phyloP scores from a whole-genome alignment of 2,888 invertebrate genomes.

The Luffia ferchaultella region DNA sequence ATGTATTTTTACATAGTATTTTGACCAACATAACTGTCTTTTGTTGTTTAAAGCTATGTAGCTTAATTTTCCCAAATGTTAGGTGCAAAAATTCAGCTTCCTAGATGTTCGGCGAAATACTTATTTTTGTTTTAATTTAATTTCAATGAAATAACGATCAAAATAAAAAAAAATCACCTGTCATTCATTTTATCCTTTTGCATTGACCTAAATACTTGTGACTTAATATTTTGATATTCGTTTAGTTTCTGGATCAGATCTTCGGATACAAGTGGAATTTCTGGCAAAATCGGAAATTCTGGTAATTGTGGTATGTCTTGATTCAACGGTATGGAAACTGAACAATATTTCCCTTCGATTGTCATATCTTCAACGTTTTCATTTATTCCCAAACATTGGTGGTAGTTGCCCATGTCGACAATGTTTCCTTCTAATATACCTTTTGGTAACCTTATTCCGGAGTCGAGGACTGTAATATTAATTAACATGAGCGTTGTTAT shows the following conservation, averaged over 20 bases:
- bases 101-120: too few species aligned
- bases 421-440: constrained; percentile 25
- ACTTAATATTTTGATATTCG: neutral
- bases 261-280: neutral
- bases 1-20: too few species aligned
- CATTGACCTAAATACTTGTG: too few species aligned
- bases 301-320: constrained; percentile 15
- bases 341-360: constrained; percentile 41
- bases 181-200: too few species aligned
- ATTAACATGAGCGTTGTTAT: too few species aligned
- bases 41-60: too few species aligned
- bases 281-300: constrained; percentile 1
- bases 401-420: constrained; percentile 31
- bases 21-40: too few species aligned
- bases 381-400: constrained; percentile 29
- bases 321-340: constrained; percentile 26
- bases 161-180: too few species aligned
- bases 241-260: neutral
- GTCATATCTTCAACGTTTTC: constrained; percentile 18
- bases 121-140: too few species aligned
- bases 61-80: too few species aligned
- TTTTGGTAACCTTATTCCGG: constrained; percentile 33
- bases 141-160: too few species aligned
- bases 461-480: constrained; percentile 34
- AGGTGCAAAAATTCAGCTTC: too few species aligned